A percentile compares a stretch with the other conserved stretches of the same genome.
phyloP scores from a whole-genome alignment of 35 echinoderm and acorn worm genomes.

The Apostichopus parvimensis region DNA sequence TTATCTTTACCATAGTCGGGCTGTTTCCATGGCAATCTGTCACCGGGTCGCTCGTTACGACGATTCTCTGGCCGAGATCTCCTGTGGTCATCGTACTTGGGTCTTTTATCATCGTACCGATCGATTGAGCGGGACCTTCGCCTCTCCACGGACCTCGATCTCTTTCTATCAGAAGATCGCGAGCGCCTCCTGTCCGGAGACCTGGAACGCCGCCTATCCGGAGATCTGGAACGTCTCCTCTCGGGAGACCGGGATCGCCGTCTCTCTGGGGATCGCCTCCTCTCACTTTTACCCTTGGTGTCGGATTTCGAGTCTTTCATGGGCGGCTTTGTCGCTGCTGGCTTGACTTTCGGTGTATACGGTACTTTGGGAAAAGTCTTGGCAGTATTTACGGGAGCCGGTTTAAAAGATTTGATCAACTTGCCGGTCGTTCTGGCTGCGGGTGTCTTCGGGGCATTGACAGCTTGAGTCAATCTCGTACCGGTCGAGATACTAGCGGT shows the following conservation, averaged over 20 bases:
- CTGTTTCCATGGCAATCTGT: slow-evolving; percentile 23
- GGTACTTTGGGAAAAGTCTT: neutral
- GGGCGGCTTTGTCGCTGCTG: neutral
- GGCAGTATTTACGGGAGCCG: neutral
- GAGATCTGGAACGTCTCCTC: neutral
- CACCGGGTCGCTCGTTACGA: neutral
- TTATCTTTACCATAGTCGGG: slow-evolving; percentile 13
- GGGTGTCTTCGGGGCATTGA: neutral
- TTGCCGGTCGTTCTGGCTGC: neutral
- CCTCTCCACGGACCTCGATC: neutral
- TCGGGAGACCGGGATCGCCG: neutral
- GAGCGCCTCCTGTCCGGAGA: slow-evolving; percentile 27
- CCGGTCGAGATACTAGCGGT: neutral
- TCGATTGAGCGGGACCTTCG: neutral
- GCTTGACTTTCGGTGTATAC: neutral
- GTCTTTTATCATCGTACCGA: slow-evolving; percentile 1
- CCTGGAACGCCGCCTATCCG: slow-evolving; percentile 9
- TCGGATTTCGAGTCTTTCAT: neutral
- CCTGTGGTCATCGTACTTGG: slow-evolving; percentile 3
- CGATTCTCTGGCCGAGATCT: slow-evolving; percentile 8
- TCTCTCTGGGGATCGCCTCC: neutral
- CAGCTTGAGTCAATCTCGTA: neutral
- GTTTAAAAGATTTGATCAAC: neutral
- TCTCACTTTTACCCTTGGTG: neutral
- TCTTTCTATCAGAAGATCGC: slow-evolving; percentile 3